Evolutionary conservation across 2,888 invertebrate genomes (phyloP), one percentile per base, ranked within the genome.

Genomic region (Arctia plantaginis): DNA sequence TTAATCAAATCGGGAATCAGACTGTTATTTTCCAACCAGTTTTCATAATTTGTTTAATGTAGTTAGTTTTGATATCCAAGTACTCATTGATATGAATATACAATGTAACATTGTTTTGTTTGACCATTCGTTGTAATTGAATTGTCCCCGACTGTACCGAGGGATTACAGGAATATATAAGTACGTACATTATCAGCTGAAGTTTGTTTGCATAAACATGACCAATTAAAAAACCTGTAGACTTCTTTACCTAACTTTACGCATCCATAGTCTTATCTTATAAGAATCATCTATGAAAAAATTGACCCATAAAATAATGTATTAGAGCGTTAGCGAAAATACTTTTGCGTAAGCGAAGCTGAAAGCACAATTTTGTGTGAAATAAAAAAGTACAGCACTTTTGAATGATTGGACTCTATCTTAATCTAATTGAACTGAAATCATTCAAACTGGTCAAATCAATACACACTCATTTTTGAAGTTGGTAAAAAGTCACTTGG

Each of bases 121-220:
- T 76, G 82, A 81, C 85, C 85, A 86, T 85, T 82, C 85, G 74
- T 85, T 87, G 82, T 90, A 90, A 91, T 90, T 89, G 88, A 89
- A 90, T 88, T 82, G 84, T 78, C 77, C 78, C 84, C 77, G 74
- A 77, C 76, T 80, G 87, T 85, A 87, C 74, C 86, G 66, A n/a
- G 87, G 88, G 89, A 87, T 73, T 83, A 80, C 80, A 81, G 75
- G 81, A 82, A 78, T 13, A 30, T 30, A 47, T 44, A n/a, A 27
- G 30, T 30, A 62, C 8, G 8, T 30, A 30, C 1, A 7, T 62
- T 0, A 30, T 62, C 1, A 30, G 30, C 27, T 59, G 27, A 55
- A 27, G 27, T 62, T 30, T 18, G 62, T 30, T 62, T 30, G 7
- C 15, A 27, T 62, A 30, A 62, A 62, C 30, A 13, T 62, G 59